Evolutionary conservation across 2,888 invertebrate species (phyloP), one percentile per base, ranked within the genome.

Genomic region (Pristionchus maxplancki): DNA sequence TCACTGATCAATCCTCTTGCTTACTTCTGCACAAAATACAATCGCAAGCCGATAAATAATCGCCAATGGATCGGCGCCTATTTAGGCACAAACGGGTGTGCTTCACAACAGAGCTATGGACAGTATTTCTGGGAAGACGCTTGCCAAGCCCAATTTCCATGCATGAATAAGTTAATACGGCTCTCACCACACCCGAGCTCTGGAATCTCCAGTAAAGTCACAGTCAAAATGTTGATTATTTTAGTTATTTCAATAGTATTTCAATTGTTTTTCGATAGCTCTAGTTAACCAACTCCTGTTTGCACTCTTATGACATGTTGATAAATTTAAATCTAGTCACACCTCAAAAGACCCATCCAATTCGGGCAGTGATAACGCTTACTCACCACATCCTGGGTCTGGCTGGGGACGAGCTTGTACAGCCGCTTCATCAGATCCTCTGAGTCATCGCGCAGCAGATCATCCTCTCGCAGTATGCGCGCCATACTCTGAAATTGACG

Each of bases 351-450:
- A n/a, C n/a, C n/a, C n/a, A n/a, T n/a, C n/a, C n/a, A 50, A 20
- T 48, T 2, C 1, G 48, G 48, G 1, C 64, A 28, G 13, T 67
- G 8, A 67, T 67, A 31, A 20, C 11, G 9, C 5, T 34, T 24
- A 48, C 92, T 90, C 87, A 93, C 94, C 88, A 93, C 90, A 88
- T 94, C 94, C 89, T 94, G 93, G 31, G 92, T 91, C 85, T 93
- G 93, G 20, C 81, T 89, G 20, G 91, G 91, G n/a, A 91, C 67
- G 20, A 91, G 62, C 81, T 89, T 89, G 53, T 85, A 89, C 53
- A 90, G 64, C 53, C 89, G 34, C 62, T 87, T 64, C 28, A 86
- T 44, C 31, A 90, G 13, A 24, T 89, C 90, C 9, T 89, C 90
- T 24, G 86, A 74, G 71, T 90, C 90, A 20, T 71, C 71, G 15